phyloP scores from a whole-genome alignment of 92 coral and sea anemone species.

The Siderastrea siderea region DNA sequence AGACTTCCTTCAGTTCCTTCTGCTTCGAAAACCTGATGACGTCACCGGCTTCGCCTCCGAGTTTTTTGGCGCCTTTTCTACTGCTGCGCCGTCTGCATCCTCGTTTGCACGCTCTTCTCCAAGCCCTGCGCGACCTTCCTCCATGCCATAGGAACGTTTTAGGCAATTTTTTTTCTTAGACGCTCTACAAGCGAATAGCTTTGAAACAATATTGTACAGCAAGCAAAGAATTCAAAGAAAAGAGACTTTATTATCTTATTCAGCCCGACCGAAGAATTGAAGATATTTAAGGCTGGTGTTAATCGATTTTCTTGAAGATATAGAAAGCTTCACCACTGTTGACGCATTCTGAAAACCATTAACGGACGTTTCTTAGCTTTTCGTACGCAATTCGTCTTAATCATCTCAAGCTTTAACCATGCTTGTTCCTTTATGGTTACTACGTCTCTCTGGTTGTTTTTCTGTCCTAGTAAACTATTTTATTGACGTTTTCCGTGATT shows the following conservation, averaged over 20 bases:
- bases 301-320: background rate
- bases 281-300: background rate
- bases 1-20: conserved; percentile 95
- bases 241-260: background rate
- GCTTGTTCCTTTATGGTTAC: no score
- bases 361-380: no score
- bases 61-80: conserved; percentile 94
- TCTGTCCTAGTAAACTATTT: no score
- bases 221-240: background rate
- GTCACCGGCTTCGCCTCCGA: conserved; percentile 97
- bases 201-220: conserved; percentile 8
- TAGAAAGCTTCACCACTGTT: no score
- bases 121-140: conserved; percentile 46
- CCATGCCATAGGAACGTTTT: conserved; percentile 29
- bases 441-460: no score
- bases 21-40: conserved; percentile 95
- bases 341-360: no score
- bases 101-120: conserved; percentile 83
- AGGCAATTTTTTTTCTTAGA: background rate
- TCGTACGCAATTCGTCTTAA: no score
- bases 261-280: background rate
- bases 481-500: no score
- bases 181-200: background rate
- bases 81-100: conserved; percentile 85
- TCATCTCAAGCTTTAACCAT: no score